phyloP scores from a whole-genome alignment of 2,888 invertebrate genomes.

The Odontocerum albicorne region DNA sequence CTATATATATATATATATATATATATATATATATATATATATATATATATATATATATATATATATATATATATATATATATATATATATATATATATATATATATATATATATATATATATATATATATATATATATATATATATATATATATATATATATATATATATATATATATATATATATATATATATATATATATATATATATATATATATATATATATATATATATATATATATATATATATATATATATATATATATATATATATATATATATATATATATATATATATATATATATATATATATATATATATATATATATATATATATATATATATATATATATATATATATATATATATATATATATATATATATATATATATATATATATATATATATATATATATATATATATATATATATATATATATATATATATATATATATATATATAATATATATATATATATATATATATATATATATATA shows the following conservation, averaged over 20 bases:
- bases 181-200: neutral
- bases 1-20: neutral
- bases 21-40: neutral
- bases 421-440: neutral
- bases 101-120: neutral
- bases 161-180: neutral
- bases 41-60: neutral
- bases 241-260: neutral
- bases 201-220: neutral
- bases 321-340: neutral
- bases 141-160: neutral
- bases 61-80: neutral
- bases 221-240: neutral
- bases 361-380: neutral
- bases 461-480: neutral
- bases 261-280: neutral
- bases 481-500: neutral
- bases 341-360: neutral
- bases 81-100: neutral
- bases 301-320: neutral
- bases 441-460: neutral
- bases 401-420: neutral
- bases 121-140: neutral
- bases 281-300: neutral
- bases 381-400: neutral